Base-by-base conservation (phyloP, 2,113 vertebrate species). In the Megaceryle maxima region DNA sequence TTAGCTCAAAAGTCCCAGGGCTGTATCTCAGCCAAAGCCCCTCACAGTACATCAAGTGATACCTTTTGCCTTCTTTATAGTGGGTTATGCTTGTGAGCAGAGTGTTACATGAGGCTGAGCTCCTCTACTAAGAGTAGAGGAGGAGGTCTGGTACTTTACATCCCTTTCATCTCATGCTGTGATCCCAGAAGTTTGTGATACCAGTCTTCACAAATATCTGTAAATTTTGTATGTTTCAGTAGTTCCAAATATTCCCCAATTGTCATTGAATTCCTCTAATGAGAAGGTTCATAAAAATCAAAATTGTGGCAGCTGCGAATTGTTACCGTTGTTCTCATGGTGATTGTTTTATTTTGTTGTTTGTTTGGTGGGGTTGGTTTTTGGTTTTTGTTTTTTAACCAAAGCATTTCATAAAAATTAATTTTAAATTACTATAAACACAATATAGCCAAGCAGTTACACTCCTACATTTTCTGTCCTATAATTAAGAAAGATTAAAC, bases 231-330 rank as follows among this genome's bases (percentile, higher is more conserved):
- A 11, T 3, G 5, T 96, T 82, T 96, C 77, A 87, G 53, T 78
- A 66, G 39, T 53, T 92, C 43, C 93, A 66, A 97, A 87, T 97
- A 96, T 63, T 87, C 46, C 74, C 78, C 73, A 9, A 78, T 96
- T 97, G 77, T 90, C 60, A 21, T 78, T 96, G 89, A 97, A 72
- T 72, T 64, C 6, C 75, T 94, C 44, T 56, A 74, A 84, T 73
- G 63, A 80, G 63, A 87, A 89, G 13, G 86, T 97, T 97, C 87
- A 80, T 96, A 95, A 97, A 96, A 95, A 95, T 92, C 88, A 91
- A 96, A 81, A 94, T 80, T 94, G 85, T 2, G 13, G 73, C 87
- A 96, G 66, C 88, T 97, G 83, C 76, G 94, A 91, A 44, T 51
- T 69, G 57, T 96, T 86, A 44, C 51, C 0, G 1, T 93, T 96